Base-by-base conservation (phyloP, 2,888 invertebrate species). In the Salpingus planirostris region DNA sequence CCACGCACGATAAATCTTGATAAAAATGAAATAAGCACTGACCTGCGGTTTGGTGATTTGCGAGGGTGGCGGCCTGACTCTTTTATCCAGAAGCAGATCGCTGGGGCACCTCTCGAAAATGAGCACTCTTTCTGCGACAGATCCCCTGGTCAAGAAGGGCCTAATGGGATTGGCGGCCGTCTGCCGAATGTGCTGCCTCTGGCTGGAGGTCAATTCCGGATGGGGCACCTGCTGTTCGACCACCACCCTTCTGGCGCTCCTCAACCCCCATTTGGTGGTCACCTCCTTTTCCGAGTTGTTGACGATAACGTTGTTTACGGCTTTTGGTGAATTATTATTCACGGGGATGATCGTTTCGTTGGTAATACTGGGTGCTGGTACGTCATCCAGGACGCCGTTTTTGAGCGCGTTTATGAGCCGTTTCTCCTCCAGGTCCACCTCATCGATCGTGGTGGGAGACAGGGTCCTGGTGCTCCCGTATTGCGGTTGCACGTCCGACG, bases 61-160 rank as follows among this genome's bases (percentile, higher is more conserved):
- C 62, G 65, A 70, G 53, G 55, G 71, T 55, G 69, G 72, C 62
- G 67, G 71, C 54, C 80, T 69, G 4, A 64, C 67, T 15, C 80
- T 68, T 59, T 82, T 83, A 51, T 81, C 80, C 47, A 82, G 60
- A 27, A 81, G 68, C 37, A 81, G 67, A 58, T 83, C 86, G 57
- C 85, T 86, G 21, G 88, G 90, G 55, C 89, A 88, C 62, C 85
- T 80, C 65, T 91, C 91, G 60, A 91, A 91, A 65, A 90, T 86
- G 43, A 90, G 73, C 42, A 90, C 90, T 27, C 90, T 70, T 59
- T 91, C 91, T 13, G 90, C 90, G 2, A 91, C 91, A 3, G 90
- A 90, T 13, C 90, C 91, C 37, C 90, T 75, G 23, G 89, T 88
- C 31, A 90, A 70, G 64, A 89, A 88, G 10, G 88, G 88, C 29